Percentiles rank a stretch among this genome's conserved stretches.
phyloP scores from a whole-genome alignment of 2,113 vertebrate species.

The Rhizomys pruinosus region DNA sequence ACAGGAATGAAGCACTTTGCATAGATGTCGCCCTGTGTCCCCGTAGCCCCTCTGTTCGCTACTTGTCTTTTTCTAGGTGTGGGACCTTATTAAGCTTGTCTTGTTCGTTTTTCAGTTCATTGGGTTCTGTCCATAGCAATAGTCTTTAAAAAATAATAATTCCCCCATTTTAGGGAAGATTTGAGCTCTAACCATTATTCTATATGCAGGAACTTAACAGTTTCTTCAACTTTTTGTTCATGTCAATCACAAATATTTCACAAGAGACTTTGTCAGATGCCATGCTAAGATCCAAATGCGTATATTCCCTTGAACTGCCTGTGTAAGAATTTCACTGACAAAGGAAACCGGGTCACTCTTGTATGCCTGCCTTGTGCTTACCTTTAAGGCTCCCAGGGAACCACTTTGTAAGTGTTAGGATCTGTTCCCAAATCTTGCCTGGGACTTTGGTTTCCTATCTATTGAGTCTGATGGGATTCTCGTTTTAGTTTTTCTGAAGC shows the following conservation, averaged over 20 bases:
- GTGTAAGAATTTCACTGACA: conserved; percentile 10
- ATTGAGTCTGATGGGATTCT: not conserved
- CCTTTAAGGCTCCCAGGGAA: not conserved
- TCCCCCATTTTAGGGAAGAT: not conserved
- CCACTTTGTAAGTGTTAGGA: conserved; percentile 39
- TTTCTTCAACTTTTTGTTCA: conserved; percentile 5
- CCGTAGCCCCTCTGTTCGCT: not conserved
- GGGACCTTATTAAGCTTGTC: not conserved
- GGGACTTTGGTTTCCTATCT: not conserved
- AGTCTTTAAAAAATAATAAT: too few species aligned
- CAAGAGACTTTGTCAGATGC: not conserved
- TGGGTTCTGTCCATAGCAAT: not conserved
- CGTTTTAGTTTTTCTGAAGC: conserved; percentile 52
- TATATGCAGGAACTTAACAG: conserved; percentile 5
- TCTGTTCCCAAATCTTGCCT: not conserved
- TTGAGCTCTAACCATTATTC: not conserved
- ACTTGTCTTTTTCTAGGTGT: not conserved
- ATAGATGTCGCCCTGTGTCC: not conserved
- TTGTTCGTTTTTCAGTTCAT: conserved; percentile 19
- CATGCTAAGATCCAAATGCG: not conserved
- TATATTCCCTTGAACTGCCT: conserved; percentile 21
- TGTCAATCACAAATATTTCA: conserved; percentile 40
- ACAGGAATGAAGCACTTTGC: not conserved
- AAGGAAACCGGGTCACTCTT: conserved; percentile 42
- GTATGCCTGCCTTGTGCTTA: not conserved